phyloP scores from a whole-genome alignment of 2,797 vertebrate genomes.

The Crocidura indochinensis region DNA sequence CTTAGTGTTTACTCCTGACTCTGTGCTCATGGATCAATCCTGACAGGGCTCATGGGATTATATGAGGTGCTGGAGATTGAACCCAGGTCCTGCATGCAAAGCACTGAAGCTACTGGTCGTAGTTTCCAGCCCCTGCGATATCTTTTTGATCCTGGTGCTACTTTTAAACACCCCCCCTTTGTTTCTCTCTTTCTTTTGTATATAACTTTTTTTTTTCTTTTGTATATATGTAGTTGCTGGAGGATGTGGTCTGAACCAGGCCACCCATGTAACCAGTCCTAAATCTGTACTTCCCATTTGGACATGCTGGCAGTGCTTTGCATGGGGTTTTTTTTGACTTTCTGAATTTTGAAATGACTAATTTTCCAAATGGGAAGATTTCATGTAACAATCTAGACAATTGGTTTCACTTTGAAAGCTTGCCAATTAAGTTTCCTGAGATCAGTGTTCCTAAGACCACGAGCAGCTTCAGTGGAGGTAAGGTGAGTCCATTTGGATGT shows the following conservation, averaged over 20 bases:
- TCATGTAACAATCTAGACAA: conserved; percentile 10
- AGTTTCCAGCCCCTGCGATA: too few relatives aligned
- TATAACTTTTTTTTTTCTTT: background rate
- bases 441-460: background rate
- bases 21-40: too few relatives aligned
- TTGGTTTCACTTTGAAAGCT: conserved; percentile 23
- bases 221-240: background rate
- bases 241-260: background rate
- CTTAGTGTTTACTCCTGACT: too few relatives aligned
- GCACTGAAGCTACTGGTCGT: too few relatives aligned
- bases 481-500: background rate
- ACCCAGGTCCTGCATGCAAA: too few relatives aligned
- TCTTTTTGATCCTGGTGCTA: background rate
- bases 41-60: too few relatives aligned
- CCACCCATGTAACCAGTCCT: background rate
- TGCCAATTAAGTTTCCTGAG: background rate
- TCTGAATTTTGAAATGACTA: background rate
- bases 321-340: background rate
- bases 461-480: too few relatives aligned
- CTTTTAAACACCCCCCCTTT: rapidly evolving
- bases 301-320: background rate
- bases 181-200: background rate
- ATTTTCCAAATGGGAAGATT: conserved; percentile 42
- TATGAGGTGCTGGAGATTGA: too few relatives aligned
- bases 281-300: background rate